A percentile compares a stretch with the other conserved stretches of the same genome.
These are phyloP conservation scores for Eubasilissa splendida DNA, from an alignment of 2,888 invertebrate species.

Conservation along the genomic window DNA sequence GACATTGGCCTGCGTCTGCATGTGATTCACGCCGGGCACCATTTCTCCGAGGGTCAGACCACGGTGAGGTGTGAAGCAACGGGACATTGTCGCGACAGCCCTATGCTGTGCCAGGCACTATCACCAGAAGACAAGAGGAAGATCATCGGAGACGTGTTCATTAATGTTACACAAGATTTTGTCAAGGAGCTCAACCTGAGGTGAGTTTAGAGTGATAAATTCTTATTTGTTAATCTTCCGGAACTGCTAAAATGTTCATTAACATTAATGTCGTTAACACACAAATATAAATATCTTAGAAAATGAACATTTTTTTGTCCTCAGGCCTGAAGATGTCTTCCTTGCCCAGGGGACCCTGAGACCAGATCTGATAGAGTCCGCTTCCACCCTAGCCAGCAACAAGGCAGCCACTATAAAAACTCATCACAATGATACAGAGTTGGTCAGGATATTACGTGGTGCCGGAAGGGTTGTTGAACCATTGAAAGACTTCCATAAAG, in stretches of 20 bases:
- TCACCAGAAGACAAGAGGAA: constrained; percentile 98
- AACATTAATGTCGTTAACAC: too few relatives aligned
- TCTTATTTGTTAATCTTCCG: background rate
- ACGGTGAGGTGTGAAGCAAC: constrained; percentile 76
- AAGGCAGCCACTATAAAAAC: constrained; percentile 98
- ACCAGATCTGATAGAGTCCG: constrained; percentile 98
- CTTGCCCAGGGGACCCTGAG: constrained; percentile 96
- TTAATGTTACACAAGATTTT: constrained; percentile 92
- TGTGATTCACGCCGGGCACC: constrained; percentile 81
- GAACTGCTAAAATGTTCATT: too few relatives aligned
- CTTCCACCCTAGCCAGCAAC: constrained; percentile 86
- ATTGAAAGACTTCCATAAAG: constrained; percentile 99
- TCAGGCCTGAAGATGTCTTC: constrained; percentile 90
- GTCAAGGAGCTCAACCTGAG: constrained; percentile 88
- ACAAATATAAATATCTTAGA: too few relatives aligned
- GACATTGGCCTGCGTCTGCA: constrained; percentile 88
- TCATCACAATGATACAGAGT: constrained; percentile 98
- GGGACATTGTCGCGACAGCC: constrained; percentile 75
- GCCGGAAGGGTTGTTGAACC: constrained; percentile 96
- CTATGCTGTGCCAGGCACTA: constrained; percentile 87
- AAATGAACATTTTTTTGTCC: background rate
- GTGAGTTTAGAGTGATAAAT: constrained; percentile 62
- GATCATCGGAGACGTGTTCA: constrained; percentile 99
- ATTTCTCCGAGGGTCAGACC: constrained; percentile 88
- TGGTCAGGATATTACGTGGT: constrained; percentile 83